Percentiles rank a stretch among this genome's conserved stretches.
These are phyloP conservation scores for Drosophila barbarae DNA, from an alignment of 2,888 invertebrate species.

Conservation along the genomic window DNA sequence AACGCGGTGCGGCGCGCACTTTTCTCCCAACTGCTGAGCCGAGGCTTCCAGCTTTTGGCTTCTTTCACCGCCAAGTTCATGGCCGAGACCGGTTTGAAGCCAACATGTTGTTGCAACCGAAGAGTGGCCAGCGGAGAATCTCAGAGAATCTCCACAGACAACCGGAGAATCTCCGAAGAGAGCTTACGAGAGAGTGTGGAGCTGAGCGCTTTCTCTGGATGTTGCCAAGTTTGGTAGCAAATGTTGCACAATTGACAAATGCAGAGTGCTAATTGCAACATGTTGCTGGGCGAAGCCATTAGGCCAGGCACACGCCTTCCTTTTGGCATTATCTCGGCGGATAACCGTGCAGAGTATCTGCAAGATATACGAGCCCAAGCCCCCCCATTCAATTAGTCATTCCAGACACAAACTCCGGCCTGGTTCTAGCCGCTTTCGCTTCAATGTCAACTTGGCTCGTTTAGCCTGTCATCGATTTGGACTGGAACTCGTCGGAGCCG, in stretches of 20 bases:
- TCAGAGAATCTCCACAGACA: constrained; percentile 11
- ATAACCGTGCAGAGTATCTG: constrained; percentile 16
- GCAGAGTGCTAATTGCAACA: constrained; percentile 32
- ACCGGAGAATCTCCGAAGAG: constrained; percentile 9
- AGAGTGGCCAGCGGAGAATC: constrained; percentile 7
- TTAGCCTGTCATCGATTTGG: constrained; percentile 68
- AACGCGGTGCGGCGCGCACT: constrained; percentile 50
- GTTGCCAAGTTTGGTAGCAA: constrained; percentile 28
- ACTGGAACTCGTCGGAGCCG: constrained; percentile 57
- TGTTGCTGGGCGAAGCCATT: constrained; percentile 36
- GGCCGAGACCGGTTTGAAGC: constrained; percentile 63
- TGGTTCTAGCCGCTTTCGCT: constrained; percentile 68
- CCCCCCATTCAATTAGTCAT: constrained; percentile 45
- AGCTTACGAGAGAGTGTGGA: not conserved
- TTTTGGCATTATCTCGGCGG: constrained; percentile 21
- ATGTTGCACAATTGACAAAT: constrained; percentile 35
- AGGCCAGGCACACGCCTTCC: constrained; percentile 36
- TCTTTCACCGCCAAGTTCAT: constrained; percentile 56
- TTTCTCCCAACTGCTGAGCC: constrained; percentile 48
- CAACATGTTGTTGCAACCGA: constrained; percentile 40
- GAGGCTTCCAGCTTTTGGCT: constrained; percentile 14
- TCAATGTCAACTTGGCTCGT: constrained; percentile 63
- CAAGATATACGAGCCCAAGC: constrained; percentile 27
- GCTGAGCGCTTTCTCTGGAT: constrained; percentile 25
- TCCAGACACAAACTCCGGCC: constrained; percentile 35